Evolutionary conservation across 2,113 vertebrate species (phyloP), one percentile per base, ranked within the genome.

Genomic region (Ictalurus punctatus): DNA sequence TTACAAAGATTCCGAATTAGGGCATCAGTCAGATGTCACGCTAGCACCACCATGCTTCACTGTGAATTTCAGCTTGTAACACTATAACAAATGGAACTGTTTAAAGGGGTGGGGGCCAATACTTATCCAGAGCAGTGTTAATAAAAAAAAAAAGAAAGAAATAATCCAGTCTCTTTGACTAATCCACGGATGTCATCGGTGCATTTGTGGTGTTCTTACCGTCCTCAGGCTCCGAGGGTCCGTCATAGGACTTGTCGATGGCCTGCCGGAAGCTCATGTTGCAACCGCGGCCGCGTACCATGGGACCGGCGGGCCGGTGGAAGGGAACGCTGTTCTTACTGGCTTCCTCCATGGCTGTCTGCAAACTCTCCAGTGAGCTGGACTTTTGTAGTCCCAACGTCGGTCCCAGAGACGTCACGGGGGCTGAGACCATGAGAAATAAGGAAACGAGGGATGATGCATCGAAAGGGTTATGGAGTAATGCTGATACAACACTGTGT

Each of bases 191-290:
- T 0, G 52, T 56, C 81, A 27, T 27, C 8, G 27, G 17, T 13
- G 21, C 21, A 16, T 58, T 58, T 13, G 73, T 48, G 40, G 10
- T 0, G 23, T 44, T 48, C 96, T 88, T 94, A 99, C 98, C 97
- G 0, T 97, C 97, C 56, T 98, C 95, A 3, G 92, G 83, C 61
- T 95, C 97, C 17, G 97, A 97, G 0, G 97, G 98, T 0, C 97
- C 97, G 0, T 98, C 98, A 0, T 99, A 99, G 5, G 98, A 99
- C 89, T 97, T 98, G 95, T 99, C 98, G 73, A 99, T 99, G 90
- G 98, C 98, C 10, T 94, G 95, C 81, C 98, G 93, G 95, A 99
- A 99, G 91, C 98, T 99, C 93, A 97, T 97, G 5, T 98, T 99
- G 92, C 96, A 97, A 0, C 96, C 96, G 0, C 97, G 96, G 0